Evolutionary conservation across 2,113 vertebrate species (phyloP), one percentile per base, ranked within the genome.

Genomic region (Coracopsis vasa): DNA sequence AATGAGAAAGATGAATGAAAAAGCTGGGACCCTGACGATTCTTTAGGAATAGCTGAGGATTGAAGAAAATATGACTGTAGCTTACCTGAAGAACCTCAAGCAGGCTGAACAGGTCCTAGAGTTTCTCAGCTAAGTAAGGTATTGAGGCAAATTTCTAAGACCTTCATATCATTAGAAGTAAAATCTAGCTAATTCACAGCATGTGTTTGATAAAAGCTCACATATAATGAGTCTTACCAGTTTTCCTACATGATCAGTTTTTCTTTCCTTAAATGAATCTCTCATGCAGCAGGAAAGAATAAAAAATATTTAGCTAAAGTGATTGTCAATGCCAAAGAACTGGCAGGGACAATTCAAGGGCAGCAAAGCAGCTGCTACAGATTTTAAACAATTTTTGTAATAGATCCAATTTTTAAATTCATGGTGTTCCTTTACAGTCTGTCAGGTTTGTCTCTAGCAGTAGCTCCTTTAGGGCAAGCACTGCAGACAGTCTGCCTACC

Each of bases 381-480:
- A 86, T 94, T 95, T 94, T 62, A 86, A 94, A 92, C 54, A 79
- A 79, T 95, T 96, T 96, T 61, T 94, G 41, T 79, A 89, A 92
- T 53, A 72, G 65, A 92, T 54, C 8, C 0, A 0, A 84, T 81
- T 94, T 96, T 95, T 72, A 94, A 96, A 96, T 94, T 92, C 82
- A 81, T 6, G 37, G 48, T 62, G 31, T 20, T 91, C 56, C 83
- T 95, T 96, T 89, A 45, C 18, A 89, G 83, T 73, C 77, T 91
- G 80, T 66, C 73, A 87, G 45, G 73, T 82, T 92, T 92, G 66
- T 94, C 80, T 94, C 92, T 28, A 66, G 73, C 80, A 79, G 69
- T 51, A 95, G 86, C 72, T 96, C 90, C 95, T 95, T 86, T 42
- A 97, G 90, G 91, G 91, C 92, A 96, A 96, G 92, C 25, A 77